phyloP scores from a whole-genome alignment of 1,140 invertebrate genomes.

The Drosophila saltans region DNA sequence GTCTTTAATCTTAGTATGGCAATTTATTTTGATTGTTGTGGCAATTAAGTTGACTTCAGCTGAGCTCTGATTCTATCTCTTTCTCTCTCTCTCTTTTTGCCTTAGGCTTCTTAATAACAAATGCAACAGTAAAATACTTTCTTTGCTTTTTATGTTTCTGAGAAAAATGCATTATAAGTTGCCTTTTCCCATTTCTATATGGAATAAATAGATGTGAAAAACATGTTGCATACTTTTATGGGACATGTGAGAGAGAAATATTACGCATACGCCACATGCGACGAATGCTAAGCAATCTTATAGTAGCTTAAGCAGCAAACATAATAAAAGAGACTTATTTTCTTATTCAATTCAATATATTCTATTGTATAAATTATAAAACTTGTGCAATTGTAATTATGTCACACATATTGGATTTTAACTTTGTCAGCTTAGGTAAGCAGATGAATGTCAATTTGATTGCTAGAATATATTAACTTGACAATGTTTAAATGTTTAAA shows the following conservation, averaged over 20 bases:
- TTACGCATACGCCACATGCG: slow-evolving; percentile 42
- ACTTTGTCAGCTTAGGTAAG: too few relatives aligned
- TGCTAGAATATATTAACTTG: too few relatives aligned
- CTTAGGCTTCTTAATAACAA: too few relatives aligned
- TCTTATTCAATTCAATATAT: too few relatives aligned
- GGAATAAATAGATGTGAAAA: too few relatives aligned
- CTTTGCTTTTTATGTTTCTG: slow-evolving; percentile 19
- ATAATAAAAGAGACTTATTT: background rate
- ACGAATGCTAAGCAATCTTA: slow-evolving; percentile 15
- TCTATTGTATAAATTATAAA: too few relatives aligned
- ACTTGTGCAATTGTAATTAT: slow-evolving; percentile 15
- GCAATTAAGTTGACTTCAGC: slow-evolving; percentile 38
- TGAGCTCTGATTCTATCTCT: slow-evolving; percentile 11
- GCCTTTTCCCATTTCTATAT: slow-evolving; percentile 25
- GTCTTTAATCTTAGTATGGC: background rate
- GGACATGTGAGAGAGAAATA: slow-evolving; percentile 16
- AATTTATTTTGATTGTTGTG: slow-evolving; percentile 41
- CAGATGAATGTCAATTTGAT: too few relatives aligned
- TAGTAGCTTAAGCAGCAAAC: slow-evolving; percentile 16
- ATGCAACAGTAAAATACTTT: slow-evolving; percentile 13
- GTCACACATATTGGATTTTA: too few relatives aligned
- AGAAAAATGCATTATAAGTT: slow-evolving; percentile 15
- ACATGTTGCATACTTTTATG: slow-evolving; percentile 29
- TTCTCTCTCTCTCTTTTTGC: slow-evolving; percentile 17
- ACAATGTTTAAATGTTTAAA: too few relatives aligned